Percentiles rank a stretch among this genome's conserved stretches.
Evolutionary conservation across 2,888 invertebrate genomes (phyloP).

Genomic region (Physocephala rufipes): DNA sequence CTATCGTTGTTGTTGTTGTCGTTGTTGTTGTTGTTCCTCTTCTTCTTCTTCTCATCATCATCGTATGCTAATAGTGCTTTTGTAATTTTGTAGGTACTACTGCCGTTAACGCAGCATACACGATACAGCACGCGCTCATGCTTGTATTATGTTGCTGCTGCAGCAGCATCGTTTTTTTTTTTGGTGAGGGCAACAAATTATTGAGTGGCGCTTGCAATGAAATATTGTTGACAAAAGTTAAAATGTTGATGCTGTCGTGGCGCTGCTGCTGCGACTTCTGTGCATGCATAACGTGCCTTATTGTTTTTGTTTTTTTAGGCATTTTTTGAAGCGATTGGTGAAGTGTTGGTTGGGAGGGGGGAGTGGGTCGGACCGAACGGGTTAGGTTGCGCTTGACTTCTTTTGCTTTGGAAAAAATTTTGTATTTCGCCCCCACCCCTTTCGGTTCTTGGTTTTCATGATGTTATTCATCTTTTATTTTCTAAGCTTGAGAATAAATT

Average conservation of each 20-base stretch:
- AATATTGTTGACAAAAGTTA: conserved; percentile 14
- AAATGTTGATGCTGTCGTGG: neutral
- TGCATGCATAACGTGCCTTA: no score
- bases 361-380: no score
- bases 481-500: neutral
- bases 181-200: conserved; percentile 31
- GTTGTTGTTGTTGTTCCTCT: conserved; percentile 19
- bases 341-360: neutral
- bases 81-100: no score
- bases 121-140: neutral
- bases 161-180: no score
- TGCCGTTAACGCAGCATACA: neutral
- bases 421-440: neutral
- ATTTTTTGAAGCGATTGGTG: no score
- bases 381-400: neutral
- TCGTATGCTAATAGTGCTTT: no score
- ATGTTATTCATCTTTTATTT: neutral
- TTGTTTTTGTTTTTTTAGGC: no score
- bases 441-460: neutral
- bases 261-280: no score
- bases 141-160: conserved; percentile 20
- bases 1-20: conserved; percentile 21
- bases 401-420: neutral
- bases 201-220: conserved; percentile 38
- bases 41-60: no score